These are phyloP conservation scores for Apodemia hepburni DNA, from an alignment of 2,888 invertebrate genomes.

Conservation along the genomic window DNA sequence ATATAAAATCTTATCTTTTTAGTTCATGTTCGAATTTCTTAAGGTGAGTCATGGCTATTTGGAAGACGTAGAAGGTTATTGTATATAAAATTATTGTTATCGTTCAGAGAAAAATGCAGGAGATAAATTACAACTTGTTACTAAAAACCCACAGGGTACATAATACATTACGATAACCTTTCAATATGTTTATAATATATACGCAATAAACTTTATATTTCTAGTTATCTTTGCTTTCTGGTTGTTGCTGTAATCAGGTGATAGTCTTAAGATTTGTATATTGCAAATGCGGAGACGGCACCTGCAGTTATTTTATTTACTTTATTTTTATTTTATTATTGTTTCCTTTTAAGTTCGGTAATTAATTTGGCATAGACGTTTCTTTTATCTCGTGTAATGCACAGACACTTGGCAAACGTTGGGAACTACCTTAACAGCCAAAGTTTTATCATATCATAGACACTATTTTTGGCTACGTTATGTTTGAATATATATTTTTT, in stretches of 20 bases:
- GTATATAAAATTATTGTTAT: background rate
- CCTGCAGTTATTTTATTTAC: too few species aligned
- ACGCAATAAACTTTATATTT: background rate
- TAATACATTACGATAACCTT: background rate
- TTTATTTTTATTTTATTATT: too few species aligned
- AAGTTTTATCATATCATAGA: background rate
- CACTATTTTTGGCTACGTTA: too few species aligned
- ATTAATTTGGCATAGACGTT: background rate
- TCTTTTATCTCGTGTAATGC: background rate
- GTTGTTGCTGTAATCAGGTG: background rate
- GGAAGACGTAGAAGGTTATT: background rate
- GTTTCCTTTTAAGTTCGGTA: too few species aligned
- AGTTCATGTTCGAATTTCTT: constrained; percentile 3
- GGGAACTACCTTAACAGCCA: background rate
- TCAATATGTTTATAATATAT: background rate
- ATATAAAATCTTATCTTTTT: constrained; percentile 10
- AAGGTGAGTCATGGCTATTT: background rate
- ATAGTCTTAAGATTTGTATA: background rate
- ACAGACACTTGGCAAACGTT: background rate
- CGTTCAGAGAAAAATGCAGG: background rate
- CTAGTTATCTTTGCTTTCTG: background rate
- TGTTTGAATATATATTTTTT: too few species aligned
- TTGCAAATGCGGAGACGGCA: background rate
- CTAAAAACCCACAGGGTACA: background rate
- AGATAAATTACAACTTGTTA: background rate